These are phyloP conservation scores for Enteromius thamalakanensis DNA, from an alignment of 2,797 vertebrate species.

Conservation along the genomic window DNA sequence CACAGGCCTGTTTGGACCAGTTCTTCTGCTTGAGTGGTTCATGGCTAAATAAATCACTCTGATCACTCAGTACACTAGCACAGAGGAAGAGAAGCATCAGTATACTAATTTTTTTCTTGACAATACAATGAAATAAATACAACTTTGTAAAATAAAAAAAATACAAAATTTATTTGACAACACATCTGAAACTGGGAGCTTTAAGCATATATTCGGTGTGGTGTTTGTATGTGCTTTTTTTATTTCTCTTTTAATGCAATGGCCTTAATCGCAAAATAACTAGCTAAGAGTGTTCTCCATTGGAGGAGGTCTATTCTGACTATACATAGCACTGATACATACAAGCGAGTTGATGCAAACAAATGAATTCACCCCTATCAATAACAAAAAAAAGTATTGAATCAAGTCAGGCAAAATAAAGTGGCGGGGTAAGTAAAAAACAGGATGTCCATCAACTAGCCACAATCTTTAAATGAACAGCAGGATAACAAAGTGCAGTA, in stretches of 20 bases:
- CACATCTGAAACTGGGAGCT: not conserved
- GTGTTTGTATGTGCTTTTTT: not conserved
- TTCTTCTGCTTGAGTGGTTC: conserved; percentile 55
- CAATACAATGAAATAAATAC: conserved; percentile 4
- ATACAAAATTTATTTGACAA: not conserved
- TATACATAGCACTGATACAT: not conserved
- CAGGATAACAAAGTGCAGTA: not conserved
- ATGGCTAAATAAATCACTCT: conserved; percentile 63
- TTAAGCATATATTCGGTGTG: not conserved
- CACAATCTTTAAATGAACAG: not conserved
- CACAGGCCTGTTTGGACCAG: conserved; percentile 52
- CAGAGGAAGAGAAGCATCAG: conserved; percentile 4
- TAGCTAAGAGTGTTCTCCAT: not conserved
- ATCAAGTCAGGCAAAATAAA: not conserved
- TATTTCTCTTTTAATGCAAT: not conserved
- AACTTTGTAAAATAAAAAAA: conserved; percentile 1
- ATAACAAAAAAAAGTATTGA: not conserved
- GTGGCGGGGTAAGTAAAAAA: not conserved
- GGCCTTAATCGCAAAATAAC: too few relatives aligned
- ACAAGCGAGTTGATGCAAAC: not conserved
- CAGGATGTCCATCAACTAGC: not conserved
- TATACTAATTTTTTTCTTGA: conserved; percentile 1
- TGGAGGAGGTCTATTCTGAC: not conserved
- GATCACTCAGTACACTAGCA: conserved; percentile 42
- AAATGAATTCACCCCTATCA: not conserved